Evolutionary conservation across 2,797 vertebrate genomes (phyloP), one percentile per base, ranked within the genome.

Genomic region (Peromyscus aztecus): DNA sequence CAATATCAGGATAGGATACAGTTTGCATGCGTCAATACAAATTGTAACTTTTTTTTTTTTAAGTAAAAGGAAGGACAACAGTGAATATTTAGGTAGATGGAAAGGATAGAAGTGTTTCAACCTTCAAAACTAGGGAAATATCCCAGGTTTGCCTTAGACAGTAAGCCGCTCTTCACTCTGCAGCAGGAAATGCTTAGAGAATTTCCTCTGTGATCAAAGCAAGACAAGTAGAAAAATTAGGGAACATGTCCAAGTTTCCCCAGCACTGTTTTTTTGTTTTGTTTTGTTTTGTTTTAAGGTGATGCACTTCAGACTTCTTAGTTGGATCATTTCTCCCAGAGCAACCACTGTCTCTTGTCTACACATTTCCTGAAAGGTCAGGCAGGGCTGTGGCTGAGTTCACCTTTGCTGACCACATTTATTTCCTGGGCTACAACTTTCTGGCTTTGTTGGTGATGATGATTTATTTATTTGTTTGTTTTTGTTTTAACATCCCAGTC

Each of bases 91-190:
- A 63, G 24, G 17, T 40, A 75, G 19, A 19, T 3, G 65, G 6
- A 89, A 94, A 92, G 77, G 14, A 11, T 86, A 52, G 2, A 83
- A 82, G 17, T 0, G 21, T 63, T 93, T 85, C 65, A 40, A 82
- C 76, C 55, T 43, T 87, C 11, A 34, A 77, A 94, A 77, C 69
- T 40, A 76, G 43, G 78, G 8, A 34, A 43, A 4, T 27, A 40
- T 14, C 31, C 21, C 43, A 69, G 71, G 17, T 67, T 31, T 76
- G 31, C 5, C 69, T 89, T 87, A 65, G 13, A 91, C 86, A 76
- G 55, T 59, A 29, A 78, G 65, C 90, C 90, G 55, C 80, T 94
- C 93, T 91, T 93, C 23, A 81, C 31, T 81, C n/a, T 46, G 14
- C n/a, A 85, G 29, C 76, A 61, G 46, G 65, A 77, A 87, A 61